Evolutionary conservation across 2,888 invertebrate genomes (phyloP), one percentile per base, ranked within the genome.

Genomic region (Plagodis pulveraria): DNA sequence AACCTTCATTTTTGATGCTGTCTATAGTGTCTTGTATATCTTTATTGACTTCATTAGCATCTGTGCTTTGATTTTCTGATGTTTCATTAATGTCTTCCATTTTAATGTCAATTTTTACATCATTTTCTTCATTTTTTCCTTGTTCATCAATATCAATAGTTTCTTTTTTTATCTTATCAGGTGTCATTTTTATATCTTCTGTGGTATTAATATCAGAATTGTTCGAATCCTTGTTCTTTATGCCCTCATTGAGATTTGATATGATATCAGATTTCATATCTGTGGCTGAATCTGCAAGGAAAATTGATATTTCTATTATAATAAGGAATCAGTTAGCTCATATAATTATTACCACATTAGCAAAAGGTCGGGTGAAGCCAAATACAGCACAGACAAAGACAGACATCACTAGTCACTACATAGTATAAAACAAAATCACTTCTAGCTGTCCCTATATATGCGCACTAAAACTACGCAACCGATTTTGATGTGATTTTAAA

Each of bases 201-300:
- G 22, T 40, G 9, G 38, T 43, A 42, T 50, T 46, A 6, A 32
- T 35, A 38, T 49, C 50, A 34, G 9, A 38, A 22, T 12, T 42
- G 32, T 34, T n/a, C 12, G 34, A 6, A 12, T 40, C 40, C 10
- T 7, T 40, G 5, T 5, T 12, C 5, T 45, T 50, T 33, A n/a
- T 12, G 12, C n/a, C 42, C 6, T 36, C 22, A 35, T 48, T 56
- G 11, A 46, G 32, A 34, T 53, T 45, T 10, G n/a, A 10, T 38
- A 38, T 48, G 12, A 45, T 22, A 6, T 53, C 45, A 0, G 45
- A 41, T 58, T 53, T 58, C 8, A 50, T 36, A 32, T 45, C 40
- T 22, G 6, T 9, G 10, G 6, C 22, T 7, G 48, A n/a, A n/a
- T 36, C 47, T 47, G 35, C 11, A 47, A 47, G 5, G 47, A 10